Evolutionary conservation across 2,797 vertebrate species (phyloP), one percentile per base, ranked within the genome.

Genomic region (Smutsia temminckii): DNA sequence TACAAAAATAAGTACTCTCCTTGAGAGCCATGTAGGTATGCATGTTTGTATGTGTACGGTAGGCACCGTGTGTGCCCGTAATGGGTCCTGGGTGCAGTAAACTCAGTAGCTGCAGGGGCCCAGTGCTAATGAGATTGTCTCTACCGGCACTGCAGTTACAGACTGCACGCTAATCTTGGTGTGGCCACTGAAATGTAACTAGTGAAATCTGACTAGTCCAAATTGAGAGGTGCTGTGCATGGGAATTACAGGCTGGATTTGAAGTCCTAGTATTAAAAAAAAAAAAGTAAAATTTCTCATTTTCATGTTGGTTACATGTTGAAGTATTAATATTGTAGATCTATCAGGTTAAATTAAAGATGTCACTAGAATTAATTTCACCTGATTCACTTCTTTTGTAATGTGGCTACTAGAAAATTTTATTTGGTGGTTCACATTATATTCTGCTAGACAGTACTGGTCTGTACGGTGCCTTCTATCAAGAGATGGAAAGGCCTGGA

Each of bases 91-190:
- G n/a, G 20, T 25, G 4, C 34, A 68, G 59, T 6, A 7, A 18
- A 9, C 9, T 11, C 25, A 21, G 61, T 25, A 7, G 8, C 32
- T 27, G 51, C 42, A 32, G 53, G 80, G 74, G 34, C n/a, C 32
- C 32, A 3, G 11, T 21, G 51, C 16, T 4, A 34, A 20, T 42
- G 74, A 57, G 37, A 29, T 20, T 6, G 1, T 51, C 53, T 27
- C 0, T 17, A 27, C 13, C n/a, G 16, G 2, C 2, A 0, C 34
- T 18, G 2, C 69, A 40, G 0, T 21, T 23, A 2, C 2, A 23
- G 53, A 51, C n/a, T 14, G 29, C 53, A 42, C 16, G 2, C 25
- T 49, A 34, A 66, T 37, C 23, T 5, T 29, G 17, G 21, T 13
- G 13, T 13, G 13, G 40, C 49, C 32, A 0, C 9, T 13, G 49